Conservation (phyloP, 2,888 invertebrate genomes). For the Cataglyphis rosenhaueri region DNA sequence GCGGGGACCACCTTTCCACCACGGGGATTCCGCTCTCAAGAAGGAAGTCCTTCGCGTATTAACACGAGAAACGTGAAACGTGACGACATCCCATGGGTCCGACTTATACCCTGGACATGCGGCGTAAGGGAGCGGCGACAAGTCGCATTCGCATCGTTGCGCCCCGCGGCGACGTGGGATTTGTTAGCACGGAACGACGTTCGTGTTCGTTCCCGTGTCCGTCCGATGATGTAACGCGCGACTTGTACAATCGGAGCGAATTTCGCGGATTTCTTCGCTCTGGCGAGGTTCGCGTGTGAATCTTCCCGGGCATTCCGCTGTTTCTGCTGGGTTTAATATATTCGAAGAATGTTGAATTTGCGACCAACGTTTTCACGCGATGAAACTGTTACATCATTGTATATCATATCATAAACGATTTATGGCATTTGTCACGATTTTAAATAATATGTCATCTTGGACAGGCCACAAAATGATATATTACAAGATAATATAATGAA, state of each 20-base stretch:
- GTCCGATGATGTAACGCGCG: constrained; percentile 30
- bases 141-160: constrained; percentile 50
- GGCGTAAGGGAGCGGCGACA: constrained; percentile 55
- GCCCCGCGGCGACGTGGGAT: constrained; percentile 52
- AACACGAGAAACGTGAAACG: constrained; percentile 78
- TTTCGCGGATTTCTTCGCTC: constrained; percentile 2
- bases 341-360: background rate
- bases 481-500: background rate
- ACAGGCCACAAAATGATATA: background rate
- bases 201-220: constrained; percentile 16
- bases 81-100: constrained; percentile 68
- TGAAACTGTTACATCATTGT: background rate
- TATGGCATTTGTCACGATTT: background rate
- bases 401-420: background rate
- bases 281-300: background rate
- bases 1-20: constrained; percentile 44
- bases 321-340: background rate
- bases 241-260: constrained; percentile 3
- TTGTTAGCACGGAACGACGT: constrained; percentile 29
- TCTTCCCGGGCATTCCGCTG: background rate
- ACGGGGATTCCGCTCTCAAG: constrained; percentile 52
- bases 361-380: background rate
- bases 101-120: constrained; percentile 59
- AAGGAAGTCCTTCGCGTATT: constrained; percentile 59
- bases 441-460: background rate